Evolutionary conservation across 2,113 vertebrate species (phyloP), one percentile per base, ranked within the genome.

Genomic region (western clawed frog (Xenopus tropicalis)): DNA sequence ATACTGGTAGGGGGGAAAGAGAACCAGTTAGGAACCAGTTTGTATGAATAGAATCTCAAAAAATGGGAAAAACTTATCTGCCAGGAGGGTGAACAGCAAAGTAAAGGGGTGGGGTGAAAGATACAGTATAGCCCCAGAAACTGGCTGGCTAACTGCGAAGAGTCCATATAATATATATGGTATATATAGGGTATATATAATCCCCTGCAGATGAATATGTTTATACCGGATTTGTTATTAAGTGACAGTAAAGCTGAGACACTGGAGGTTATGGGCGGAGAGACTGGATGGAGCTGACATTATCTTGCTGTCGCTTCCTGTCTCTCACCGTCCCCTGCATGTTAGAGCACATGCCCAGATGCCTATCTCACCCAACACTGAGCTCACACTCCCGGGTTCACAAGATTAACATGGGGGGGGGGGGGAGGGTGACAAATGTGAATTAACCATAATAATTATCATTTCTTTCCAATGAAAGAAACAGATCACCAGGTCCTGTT

Each of bases 391-490:
- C 13, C 13, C 13, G 46, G 46, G n/a, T 19, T 57, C 4, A 57
- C 89, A 87, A 88, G 82, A 81, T 71, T 85, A 81, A 79, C 79
- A 79, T 82, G 77, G 80, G 77, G 80, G 79, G 29, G 6, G 1
- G 83, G 77, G 80, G 77, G 80, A 80, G 29, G 6, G 1, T 8
- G 29, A 37, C 29, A 37, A 37, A 9, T 37, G 29, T 6, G 1
- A 3, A 37, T 37, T 37, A 37, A 37, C 10, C 10, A 37, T 37
- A 3, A 37, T 37, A 4, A 37, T 37, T 9, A 37, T 37, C 29
- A 37, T 37, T 37, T 9, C 29, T 37, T 37, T 37, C 29, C 29
- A 37, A n/a, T n/a, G n/a, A n/a, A n/a, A n/a, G n/a, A n/a, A n/a
- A n/a, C n/a, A n/a, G n/a, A n/a, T n/a, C n/a, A n/a, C n/a, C n/a